Base-by-base conservation (phyloP, 2,113 vertebrate genomes). In the Triplophysa siluroides region DNA sequence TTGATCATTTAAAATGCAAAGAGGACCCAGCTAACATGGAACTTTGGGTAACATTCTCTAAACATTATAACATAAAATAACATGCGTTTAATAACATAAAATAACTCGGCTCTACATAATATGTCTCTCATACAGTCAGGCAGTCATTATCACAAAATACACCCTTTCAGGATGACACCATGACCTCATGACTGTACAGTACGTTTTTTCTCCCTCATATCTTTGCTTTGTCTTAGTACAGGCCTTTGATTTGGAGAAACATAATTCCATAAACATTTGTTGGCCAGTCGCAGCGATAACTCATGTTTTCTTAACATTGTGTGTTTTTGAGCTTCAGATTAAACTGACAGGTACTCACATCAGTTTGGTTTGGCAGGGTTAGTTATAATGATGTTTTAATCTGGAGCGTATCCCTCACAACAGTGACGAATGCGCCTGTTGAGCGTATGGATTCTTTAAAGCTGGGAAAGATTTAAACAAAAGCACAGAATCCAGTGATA, bases 341-440 rank as follows among this genome's bases (percentile, higher is more conserved):
- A 68, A 65, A 21, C 41, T 60, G 18, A 68, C 72, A 29, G 38
- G 72, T 75, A 23, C n/a, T 11, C 54, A 54, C 38, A 19, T 38
- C 10, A 50, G 43, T 24, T 23, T 75, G 58, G 58, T 75, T 21
- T 52, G 26, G 26, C 61, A 70, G 43, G 41, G 38, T 45, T 26
- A n/a, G 24, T 61, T 29, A 12, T 74, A 24, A 62, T 82, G 41
- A 79, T 41, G n/a, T 45, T 76, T 79, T 79, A 85, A 73, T 82
- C 67, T 64, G 7, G 38, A 14, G 12, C 18, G 29, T 62, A 78
- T 62, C 60, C 29, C 56, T 24, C 13, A 24, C 33, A 47, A 38
- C 67, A 64, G 50, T 26, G 62, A 77, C 21, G 68, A 38, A 64
- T 66, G 8, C 13, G 18, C 18, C 54, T 8, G 19, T 56, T n/a